These are phyloP conservation scores for Andrena flavipes DNA, from an alignment of 2,888 invertebrate species.

Conservation along the genomic window DNA sequence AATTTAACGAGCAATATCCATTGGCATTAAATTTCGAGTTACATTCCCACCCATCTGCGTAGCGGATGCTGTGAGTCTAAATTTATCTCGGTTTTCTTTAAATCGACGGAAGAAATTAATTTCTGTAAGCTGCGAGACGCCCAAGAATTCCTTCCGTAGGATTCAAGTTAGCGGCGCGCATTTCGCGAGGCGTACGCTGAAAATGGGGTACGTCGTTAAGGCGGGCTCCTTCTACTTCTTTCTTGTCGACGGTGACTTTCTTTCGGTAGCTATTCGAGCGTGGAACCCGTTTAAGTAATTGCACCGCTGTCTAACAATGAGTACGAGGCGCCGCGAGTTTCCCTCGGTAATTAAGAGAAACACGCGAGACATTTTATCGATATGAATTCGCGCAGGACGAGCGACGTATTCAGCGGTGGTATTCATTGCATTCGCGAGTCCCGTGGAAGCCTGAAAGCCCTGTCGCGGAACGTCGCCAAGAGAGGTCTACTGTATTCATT, in stretches of 20 bases:
- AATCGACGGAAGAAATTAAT: neutral
- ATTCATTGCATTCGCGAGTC: neutral
- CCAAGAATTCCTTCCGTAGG: neutral
- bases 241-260: neutral
- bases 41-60: neutral
- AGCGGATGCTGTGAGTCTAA: neutral
- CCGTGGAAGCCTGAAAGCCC: slow-evolving; percentile 7
- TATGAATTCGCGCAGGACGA: slow-evolving; percentile 5
- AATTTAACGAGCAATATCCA: neutral
- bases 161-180: neutral
- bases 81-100: neutral
- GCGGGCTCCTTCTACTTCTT: neutral
- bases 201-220: neutral
- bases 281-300: slow-evolving; percentile 17
- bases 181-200: neutral
- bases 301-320: neutral
- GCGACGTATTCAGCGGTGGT: slow-evolving; percentile 8
- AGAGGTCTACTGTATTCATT: neutral
- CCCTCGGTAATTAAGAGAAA: neutral
- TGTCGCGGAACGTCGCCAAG: neutral
- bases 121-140: neutral
- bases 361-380: slow-evolving; percentile 1
- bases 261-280: neutral
- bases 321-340: neutral
- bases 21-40: neutral